Percentiles rank a stretch among this genome's conserved stretches.
phyloP scores from a whole-genome alignment of 2,113 vertebrate species.

The Dromiciops gliroides region DNA sequence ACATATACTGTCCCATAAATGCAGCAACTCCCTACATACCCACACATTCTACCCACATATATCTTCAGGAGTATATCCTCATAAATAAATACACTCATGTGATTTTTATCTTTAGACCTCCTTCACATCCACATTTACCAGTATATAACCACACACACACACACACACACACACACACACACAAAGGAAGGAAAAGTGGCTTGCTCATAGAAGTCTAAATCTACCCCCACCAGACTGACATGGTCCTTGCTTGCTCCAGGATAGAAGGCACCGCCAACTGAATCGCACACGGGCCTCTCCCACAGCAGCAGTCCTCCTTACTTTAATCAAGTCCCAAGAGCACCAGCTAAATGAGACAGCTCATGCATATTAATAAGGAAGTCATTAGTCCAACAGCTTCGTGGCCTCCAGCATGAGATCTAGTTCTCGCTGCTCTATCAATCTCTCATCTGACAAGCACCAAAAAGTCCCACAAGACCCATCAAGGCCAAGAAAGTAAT shows the following conservation, averaged over 20 bases:
- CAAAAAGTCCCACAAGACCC: conserved; percentile 45
- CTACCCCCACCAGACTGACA: conserved; percentile 2
- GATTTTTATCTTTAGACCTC: background rate
- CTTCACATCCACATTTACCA: background rate
- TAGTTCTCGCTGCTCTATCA: conserved; percentile 63
- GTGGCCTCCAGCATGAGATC: conserved; percentile 52
- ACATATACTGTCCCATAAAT: background rate
- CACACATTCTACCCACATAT: background rate
- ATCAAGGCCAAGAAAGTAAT: conserved; percentile 25
- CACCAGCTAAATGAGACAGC: conserved; percentile 79
- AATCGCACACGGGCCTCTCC: conserved; percentile 55
- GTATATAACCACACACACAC: background rate
- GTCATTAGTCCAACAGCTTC: conserved; percentile 64
- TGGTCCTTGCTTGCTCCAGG: background rate
- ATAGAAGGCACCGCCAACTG: conserved; percentile 53
- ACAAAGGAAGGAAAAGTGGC: background rate
- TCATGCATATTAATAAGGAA: conserved; percentile 83
- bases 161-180: background rate
- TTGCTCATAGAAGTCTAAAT: background rate
- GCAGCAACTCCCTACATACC: background rate
- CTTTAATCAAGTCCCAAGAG: conserved; percentile 74
- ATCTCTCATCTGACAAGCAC: conserved; percentile 61
- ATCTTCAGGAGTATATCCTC: background rate
- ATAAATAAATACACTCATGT: background rate
- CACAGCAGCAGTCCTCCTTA: conserved; percentile 65